Base-by-base conservation (phyloP, 2,797 vertebrate genomes). In the Argya squamiceps region DNA sequence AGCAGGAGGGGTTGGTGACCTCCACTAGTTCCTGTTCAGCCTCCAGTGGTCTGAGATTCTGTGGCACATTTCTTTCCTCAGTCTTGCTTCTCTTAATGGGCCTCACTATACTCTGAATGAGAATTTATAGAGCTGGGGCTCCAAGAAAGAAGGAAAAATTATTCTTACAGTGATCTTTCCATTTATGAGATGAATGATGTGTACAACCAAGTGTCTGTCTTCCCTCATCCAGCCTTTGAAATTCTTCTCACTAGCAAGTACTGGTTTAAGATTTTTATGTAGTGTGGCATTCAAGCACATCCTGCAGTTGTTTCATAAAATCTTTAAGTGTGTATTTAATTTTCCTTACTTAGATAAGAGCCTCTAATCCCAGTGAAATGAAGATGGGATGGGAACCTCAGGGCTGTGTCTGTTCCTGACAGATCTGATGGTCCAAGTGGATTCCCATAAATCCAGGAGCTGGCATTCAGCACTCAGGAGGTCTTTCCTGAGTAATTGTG, bases 361-460 rank as follows among this genome's bases (percentile, higher is more conserved):
- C 5, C 34, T 64, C 26, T 16, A 36, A 32, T 21, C 10, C 20
- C 71, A 16, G 36, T 50, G 26, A 63, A 70, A 36, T 7, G 21
- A 32, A 60, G 55, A 44, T 1, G 3, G n/a, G 10, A 16, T 55
- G 36, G 32, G 23, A 17, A 37, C 1, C 0, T 16, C 34, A 12
- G 22, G 30, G 18, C 46, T 79, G 13, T 36, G 15, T 52, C n/a
- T 79, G 26, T 32, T 46, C 32, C 19, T 63, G 13, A 6, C 20
- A 27, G 44, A 67, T 37, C 5, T 3, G 2, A 13, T 69, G 56
- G 21, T n/a, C 63, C 34, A 32, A 2, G 7, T 29, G 47, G 36
- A n/a, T 29, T 67, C 24, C 56, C 2, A 3, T 2, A 12, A 56
- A 37, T 12, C 10, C 29, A 47, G 58, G 21, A 46, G 11, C 21